Evolutionary conservation across 2,113 vertebrate species (phyloP).

Genomic region (Callipepla californica): DNA sequence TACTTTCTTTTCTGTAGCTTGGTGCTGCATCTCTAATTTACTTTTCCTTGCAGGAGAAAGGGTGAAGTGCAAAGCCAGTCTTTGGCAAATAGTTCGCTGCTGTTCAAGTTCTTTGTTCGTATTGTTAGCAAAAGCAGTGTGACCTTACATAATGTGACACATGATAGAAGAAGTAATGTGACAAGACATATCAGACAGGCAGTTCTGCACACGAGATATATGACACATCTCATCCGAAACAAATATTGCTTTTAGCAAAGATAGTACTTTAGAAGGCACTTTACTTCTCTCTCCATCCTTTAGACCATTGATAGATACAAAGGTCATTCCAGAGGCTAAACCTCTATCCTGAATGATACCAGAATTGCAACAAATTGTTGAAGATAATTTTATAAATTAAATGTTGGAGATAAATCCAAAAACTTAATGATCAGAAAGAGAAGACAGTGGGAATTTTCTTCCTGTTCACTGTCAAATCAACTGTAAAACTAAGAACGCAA

Average conservation of each 20-base stretch:
- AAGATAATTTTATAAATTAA: background rate
- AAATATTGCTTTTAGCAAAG: conserved; percentile 61
- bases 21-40: conserved; percentile 13
- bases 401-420: background rate
- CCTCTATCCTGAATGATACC: background rate
- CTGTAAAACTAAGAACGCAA: background rate
- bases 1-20: conserved; percentile 19
- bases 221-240: conserved; percentile 56
- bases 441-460: background rate
- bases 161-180: conserved; percentile 55
- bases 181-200: conserved; percentile 59
- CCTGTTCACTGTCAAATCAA: background rate
- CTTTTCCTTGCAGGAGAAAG: background rate
- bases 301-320: background rate
- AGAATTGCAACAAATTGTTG: background rate
- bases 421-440: background rate
- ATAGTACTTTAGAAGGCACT: conserved; percentile 39
- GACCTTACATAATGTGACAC: conserved; percentile 68
- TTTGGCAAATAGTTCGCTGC: background rate
- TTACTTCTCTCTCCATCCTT: background rate
- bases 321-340: background rate
- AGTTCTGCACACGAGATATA: background rate
- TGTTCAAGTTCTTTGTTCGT: background rate
- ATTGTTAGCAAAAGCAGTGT: conserved; percentile 59
- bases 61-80: background rate